Conservation (phyloP, 2,888 invertebrate species). For the Rhagophthalmus giganteus region DNA sequence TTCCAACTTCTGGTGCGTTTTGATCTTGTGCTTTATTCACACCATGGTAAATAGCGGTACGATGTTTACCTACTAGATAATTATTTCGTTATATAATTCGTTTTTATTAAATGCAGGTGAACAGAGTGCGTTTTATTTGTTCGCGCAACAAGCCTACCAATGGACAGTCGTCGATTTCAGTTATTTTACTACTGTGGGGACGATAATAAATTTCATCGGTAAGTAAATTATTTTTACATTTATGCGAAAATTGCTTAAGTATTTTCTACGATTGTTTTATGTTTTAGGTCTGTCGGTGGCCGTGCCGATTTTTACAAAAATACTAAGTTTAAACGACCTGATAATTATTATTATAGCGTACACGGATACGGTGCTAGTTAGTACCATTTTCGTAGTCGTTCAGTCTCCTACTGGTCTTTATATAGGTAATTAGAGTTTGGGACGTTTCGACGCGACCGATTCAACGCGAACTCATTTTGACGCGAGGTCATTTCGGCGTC, state of each 20-base stretch:
- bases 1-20: conserved; percentile 39
- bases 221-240: conserved; percentile 40
- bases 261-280: background rate
- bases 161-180: conserved; percentile 65
- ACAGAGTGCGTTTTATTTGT: conserved; percentile 63
- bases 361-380: conserved; percentile 52
- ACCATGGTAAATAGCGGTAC: conserved; percentile 42
- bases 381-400: conserved; percentile 51
- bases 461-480: no score
- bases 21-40: conserved; percentile 32
- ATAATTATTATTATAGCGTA: conserved; percentile 51
- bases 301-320: conserved; percentile 46
- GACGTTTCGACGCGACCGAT: no score
- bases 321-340: conserved; percentile 50
- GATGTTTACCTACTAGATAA: conserved; percentile 7
- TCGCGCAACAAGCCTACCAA: conserved; percentile 61
- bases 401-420: conserved; percentile 47
- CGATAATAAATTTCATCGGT: conserved; percentile 62
- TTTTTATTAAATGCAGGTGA: conserved; percentile 54
- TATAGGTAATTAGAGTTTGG: conserved; percentile 50
- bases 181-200: conserved; percentile 61
- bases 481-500: no score
- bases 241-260: background rate
- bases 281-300: conserved; percentile 28
- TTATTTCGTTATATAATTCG: conserved; percentile 1